Conservation (phyloP, 2,888 invertebrate species). For the Apantesis nais region DNA sequence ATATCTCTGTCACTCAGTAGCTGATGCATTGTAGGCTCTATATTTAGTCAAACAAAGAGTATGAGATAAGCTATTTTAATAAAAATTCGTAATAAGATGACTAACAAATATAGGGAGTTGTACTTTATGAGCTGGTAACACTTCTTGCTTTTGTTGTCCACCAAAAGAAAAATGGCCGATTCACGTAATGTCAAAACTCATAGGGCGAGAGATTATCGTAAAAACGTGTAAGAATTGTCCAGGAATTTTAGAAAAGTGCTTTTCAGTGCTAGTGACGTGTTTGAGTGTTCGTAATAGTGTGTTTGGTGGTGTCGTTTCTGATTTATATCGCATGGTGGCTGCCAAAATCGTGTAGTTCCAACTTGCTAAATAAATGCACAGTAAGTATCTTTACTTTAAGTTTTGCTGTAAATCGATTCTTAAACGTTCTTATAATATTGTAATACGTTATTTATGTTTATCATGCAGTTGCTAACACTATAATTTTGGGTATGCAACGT, state of each 20-base stretch:
- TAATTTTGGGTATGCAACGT: constrained; percentile 15
- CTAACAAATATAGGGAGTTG: constrained; percentile 34
- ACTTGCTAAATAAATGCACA: constrained; percentile 72
- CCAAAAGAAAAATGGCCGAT: constrained; percentile 79
- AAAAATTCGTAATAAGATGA: constrained; percentile 36
- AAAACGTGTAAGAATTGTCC: constrained; percentile 72
- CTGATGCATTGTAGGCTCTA: background rate
- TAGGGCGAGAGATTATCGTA: constrained; percentile 64
- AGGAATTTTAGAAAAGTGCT: constrained; percentile 50
- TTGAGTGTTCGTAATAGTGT: constrained; percentile 51
- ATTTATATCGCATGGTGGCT: constrained; percentile 56
- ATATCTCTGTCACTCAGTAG: background rate
- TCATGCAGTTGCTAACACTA: constrained; percentile 1
- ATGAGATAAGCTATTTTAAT: constrained; percentile 13
- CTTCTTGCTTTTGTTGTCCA: constrained; percentile 68
- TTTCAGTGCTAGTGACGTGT: constrained; percentile 62
- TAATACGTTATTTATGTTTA: constrained; percentile 17
- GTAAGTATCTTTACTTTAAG: constrained; percentile 65
- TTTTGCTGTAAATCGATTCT: constrained; percentile 31
- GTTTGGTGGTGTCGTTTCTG: constrained; percentile 45
- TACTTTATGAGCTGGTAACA: constrained; percentile 60
- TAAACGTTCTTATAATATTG: constrained; percentile 20
- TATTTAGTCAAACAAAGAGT: constrained; percentile 10
- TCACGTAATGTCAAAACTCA: constrained; percentile 77
- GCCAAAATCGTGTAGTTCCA: constrained; percentile 51